phyloP scores from a whole-genome alignment of 2,888 invertebrate species.

The Habroteleia sp. region DNA sequence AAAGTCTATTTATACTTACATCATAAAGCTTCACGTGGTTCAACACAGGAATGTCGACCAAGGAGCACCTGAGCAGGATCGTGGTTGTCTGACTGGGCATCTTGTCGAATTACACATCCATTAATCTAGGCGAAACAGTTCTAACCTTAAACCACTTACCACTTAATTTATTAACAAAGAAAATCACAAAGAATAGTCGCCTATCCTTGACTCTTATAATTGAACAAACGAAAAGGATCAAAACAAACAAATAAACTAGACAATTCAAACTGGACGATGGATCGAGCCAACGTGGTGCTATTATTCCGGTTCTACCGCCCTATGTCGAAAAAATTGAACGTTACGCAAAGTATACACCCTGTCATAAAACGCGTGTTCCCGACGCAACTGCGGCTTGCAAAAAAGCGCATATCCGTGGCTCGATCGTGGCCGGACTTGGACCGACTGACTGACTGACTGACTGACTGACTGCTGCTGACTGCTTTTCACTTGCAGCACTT shows the following conservation, averaged over 20 bases:
- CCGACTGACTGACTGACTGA: constrained; percentile 73
- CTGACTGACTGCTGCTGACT: constrained; percentile 72
- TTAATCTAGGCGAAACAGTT: constrained; percentile 31
- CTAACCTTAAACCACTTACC: constrained; percentile 34
- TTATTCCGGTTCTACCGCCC: constrained; percentile 8
- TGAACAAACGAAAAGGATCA: neutral
- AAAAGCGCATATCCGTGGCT: constrained; percentile 63
- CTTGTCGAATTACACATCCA: constrained; percentile 55
- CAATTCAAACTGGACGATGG: neutral
- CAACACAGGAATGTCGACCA: constrained; percentile 79
- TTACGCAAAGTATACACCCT: constrained; percentile 24
- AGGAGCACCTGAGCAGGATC: constrained; percentile 79
- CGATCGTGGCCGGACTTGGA: constrained; percentile 72
- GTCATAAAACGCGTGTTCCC: constrained; percentile 29
- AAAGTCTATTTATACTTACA: constrained; percentile 70
- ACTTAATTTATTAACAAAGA: constrained; percentile 18
- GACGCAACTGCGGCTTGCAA: constrained; percentile 45
- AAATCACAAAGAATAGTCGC: too few species aligned
- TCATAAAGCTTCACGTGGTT: constrained; percentile 79
- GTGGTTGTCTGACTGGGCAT: constrained; percentile 80
- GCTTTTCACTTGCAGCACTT: constrained; percentile 75
- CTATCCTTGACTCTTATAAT: too few species aligned
- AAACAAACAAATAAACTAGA: neutral
- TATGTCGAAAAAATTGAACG: constrained; percentile 7
- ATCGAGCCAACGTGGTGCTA: neutral